A percentile compares a stretch with the other conserved stretches of the same genome.
Evolutionary conservation across 2,113 vertebrate species (phyloP).

Genomic region (Platichthys stellatus): DNA sequence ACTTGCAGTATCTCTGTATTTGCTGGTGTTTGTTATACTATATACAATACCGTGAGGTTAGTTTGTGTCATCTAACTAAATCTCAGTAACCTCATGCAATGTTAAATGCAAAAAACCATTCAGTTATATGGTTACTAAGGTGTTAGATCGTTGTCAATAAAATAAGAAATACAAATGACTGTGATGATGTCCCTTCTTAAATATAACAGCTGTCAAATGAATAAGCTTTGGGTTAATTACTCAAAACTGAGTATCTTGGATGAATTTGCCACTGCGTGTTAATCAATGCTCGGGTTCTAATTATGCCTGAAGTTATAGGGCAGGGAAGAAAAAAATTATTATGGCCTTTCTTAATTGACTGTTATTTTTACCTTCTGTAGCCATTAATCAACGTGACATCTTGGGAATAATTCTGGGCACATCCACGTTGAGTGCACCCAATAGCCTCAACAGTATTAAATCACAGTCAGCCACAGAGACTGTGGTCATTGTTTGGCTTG

Average conservation of each 20-base stretch:
- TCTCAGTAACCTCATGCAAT: slow-evolving; percentile 9
- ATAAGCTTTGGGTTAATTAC: slow-evolving; percentile 49
- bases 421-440: slow-evolving; percentile 7
- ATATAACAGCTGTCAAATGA: background rate
- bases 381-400: slow-evolving; percentile 63
- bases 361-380: slow-evolving; percentile 50
- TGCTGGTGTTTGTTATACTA: background rate
- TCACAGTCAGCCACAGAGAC: background rate
- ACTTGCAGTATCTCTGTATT: background rate
- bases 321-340: slow-evolving; percentile 29
- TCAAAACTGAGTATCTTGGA: slow-evolving; percentile 51
- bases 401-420: slow-evolving; percentile 28
- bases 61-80: too few relatives aligned
- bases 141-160: background rate
- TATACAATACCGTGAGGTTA: too few relatives aligned
- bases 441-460: background rate
- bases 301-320: slow-evolving; percentile 51
- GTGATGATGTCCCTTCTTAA: background rate
- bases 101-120: background rate
- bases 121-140: background rate
- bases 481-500: background rate
- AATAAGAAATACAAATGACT: background rate
- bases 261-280: slow-evolving; percentile 35
- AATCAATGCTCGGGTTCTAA: slow-evolving; percentile 68
- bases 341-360: background rate